phyloP scores from a whole-genome alignment of 2,888 invertebrate species.

The Lithophane ornitopus region DNA sequence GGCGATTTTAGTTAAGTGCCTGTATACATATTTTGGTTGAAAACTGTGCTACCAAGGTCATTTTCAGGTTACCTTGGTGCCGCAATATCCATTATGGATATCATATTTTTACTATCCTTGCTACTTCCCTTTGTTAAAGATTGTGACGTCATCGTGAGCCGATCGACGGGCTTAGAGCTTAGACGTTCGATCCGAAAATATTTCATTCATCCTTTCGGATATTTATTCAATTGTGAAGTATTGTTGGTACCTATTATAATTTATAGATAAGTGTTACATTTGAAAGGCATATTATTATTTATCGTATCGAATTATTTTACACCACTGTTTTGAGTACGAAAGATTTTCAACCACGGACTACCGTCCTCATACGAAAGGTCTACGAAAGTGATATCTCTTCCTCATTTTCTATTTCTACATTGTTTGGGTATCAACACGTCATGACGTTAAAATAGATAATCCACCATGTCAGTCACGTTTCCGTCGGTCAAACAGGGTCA shows the following conservation, averaged over 20 bases:
- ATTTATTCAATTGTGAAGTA: constrained; percentile 1
- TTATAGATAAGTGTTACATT: not conserved
- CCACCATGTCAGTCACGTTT: constrained; percentile 66
- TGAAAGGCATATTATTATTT: not conserved
- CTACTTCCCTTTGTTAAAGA: constrained; percentile 20
- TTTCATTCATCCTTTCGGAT: not conserved
- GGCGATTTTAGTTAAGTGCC: constrained; percentile 23
- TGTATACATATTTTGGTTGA: constrained; percentile 23
- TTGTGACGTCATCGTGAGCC: constrained; percentile 2
- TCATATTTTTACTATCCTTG: constrained; percentile 19
- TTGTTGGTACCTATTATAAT: constrained; percentile 9
- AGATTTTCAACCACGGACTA: not conserved
- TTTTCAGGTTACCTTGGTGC: constrained; percentile 22
- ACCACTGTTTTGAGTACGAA: not conserved
- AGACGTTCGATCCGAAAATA: constrained; percentile 21
- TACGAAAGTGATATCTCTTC: constrained; percentile 13
- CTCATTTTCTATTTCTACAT: constrained; percentile 23
- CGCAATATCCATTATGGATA: constrained; percentile 19
- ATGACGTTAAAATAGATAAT: constrained; percentile 35
- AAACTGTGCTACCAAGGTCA: constrained; percentile 17
- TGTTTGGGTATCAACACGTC: constrained; percentile 22
- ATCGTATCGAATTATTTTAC: not conserved
- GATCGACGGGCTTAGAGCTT: constrained; percentile 19
- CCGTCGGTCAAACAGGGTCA: constrained; percentile 68
- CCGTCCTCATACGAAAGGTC: not conserved